A percentile compares a stretch with the other conserved stretches of the same genome.
Conservation (phyloP, 2,888 invertebrate genomes). For the Diarsia rubi region DNA sequence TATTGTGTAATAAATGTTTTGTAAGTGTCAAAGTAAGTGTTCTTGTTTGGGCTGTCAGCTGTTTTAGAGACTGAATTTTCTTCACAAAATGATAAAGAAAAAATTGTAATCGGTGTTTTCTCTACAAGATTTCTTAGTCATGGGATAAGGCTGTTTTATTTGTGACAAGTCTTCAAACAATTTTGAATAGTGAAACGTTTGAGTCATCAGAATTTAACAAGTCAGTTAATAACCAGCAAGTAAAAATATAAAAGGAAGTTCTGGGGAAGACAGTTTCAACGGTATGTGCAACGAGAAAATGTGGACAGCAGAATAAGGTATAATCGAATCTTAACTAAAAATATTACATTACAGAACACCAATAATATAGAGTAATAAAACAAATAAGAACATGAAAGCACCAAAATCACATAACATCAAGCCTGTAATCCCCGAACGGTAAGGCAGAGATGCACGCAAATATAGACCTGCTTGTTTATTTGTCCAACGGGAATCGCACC, state of each 20-base stretch:
- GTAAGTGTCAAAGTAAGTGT: slow-evolving; percentile 13
- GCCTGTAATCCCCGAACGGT: too few relatives aligned
- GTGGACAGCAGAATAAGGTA: not conserved
- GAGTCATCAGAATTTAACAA: not conserved
- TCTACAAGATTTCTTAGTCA: not conserved
- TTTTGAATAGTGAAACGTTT: not conserved
- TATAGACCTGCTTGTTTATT: too few relatives aligned
- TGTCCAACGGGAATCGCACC: too few relatives aligned
- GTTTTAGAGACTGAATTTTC: not conserved
- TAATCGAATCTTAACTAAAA: not conserved
- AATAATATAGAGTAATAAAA: not conserved
- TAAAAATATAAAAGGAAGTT: not conserved
- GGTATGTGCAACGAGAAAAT: not conserved
- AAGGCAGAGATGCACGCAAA: too few relatives aligned
- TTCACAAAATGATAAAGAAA: not conserved
- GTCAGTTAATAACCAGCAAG: not conserved
- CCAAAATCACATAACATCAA: not conserved
- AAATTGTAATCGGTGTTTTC: not conserved
- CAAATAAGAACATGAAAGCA: not conserved
- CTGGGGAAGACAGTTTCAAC: not conserved
- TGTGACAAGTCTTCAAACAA: not conserved
- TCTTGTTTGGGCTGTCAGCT: slow-evolving; percentile 3
- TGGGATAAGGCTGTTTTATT: not conserved
- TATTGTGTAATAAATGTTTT: slow-evolving; percentile 27
- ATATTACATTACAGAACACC: not conserved